Evolutionary conservation across 2,113 vertebrate species (phyloP), one percentile per base, ranked within the genome.

Genomic region (Pangasianodon hypophthalmus): DNA sequence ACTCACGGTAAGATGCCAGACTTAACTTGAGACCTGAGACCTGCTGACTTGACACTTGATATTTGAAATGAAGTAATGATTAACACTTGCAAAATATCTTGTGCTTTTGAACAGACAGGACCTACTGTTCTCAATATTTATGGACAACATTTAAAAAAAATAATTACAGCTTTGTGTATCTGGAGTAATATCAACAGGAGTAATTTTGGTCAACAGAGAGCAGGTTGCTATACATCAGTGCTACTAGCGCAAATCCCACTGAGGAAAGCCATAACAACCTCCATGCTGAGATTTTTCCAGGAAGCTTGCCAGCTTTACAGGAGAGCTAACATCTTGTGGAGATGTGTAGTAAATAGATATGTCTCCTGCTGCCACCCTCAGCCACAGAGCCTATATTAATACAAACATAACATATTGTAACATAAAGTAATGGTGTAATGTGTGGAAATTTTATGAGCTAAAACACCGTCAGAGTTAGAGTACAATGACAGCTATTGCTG

Each of bases 161-260:
- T 9, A 16, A 54, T 82, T 37, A 54, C 50, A 81, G 48, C 29
- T 81, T 80, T 81, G 46, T 32, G 16, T 54, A 54, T 37, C 50
- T 82, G 50, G 50, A 82, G 32, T 32, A 14, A 82, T 32, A 7
- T 56, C 50, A 54, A 9, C 19, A 11, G 21, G n/a, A 56, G 48
- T 56, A 82, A 82, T 54, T 32, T 32, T 82, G 77, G 50, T 54
- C 29, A 54, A 32, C 80, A 82, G 29, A 32, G 79, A 82, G 29
- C 79, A 82, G 80, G 80, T 56, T 56, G 26, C 29, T 81, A 32
- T 81, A 81, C 81, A 83, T 37, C 52, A 56, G 80, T 83, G 80
- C 8, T n/a, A 56, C 29, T 83, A 21, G 32, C 21, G 9, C 24
- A 56, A 56, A 83, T 83, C 52, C 81, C 81, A 37, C 52, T 83